phyloP scores from a whole-genome alignment of 2,888 invertebrate species.

The Drosophila pseudotalamancana region DNA sequence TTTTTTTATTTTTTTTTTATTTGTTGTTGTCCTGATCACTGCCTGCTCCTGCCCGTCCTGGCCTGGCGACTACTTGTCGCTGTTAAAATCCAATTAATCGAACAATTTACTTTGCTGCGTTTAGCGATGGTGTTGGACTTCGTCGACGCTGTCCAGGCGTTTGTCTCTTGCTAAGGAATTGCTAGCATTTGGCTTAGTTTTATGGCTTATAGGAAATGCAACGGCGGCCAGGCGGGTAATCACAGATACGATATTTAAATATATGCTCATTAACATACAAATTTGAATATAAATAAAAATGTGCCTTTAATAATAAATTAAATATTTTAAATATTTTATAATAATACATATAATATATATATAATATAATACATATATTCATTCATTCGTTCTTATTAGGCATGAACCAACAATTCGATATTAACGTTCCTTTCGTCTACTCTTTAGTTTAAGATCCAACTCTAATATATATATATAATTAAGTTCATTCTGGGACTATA shows the following conservation, averaged over 20 bases:
- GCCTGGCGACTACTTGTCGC: conserved; percentile 76
- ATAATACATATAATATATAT: too few relatives aligned
- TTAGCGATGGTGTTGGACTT: conserved; percentile 71
- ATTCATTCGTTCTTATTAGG: too few relatives aligned
- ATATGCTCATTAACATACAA: not conserved
- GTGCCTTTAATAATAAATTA: too few relatives aligned
- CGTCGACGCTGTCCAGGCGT: conserved; percentile 22
- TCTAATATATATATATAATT: too few relatives aligned
- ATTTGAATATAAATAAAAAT: too few relatives aligned
- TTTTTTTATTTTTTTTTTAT: conserved; percentile 15
- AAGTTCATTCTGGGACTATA: too few relatives aligned
- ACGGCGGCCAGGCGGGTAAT: not conserved
- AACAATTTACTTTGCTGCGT: conserved; percentile 78
- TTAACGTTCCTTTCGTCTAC: too few relatives aligned
- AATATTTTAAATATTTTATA: not conserved
- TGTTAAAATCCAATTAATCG: conserved; percentile 80
- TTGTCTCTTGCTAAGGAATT: conserved; percentile 26
- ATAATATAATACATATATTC: too few relatives aligned
- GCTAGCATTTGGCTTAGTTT: conserved; percentile 37
- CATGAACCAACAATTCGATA: too few relatives aligned
- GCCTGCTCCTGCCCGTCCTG: conserved; percentile 32
- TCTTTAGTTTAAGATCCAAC: too few relatives aligned
- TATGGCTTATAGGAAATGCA: conserved; percentile 4
- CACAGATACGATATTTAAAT: not conserved
- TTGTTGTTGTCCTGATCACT: conserved; percentile 25